A percentile compares a stretch with the other conserved stretches of the same genome.
Evolutionary conservation across 2,797 vertebrate genomes (phyloP).

Genomic region (Varecia variegata): DNA sequence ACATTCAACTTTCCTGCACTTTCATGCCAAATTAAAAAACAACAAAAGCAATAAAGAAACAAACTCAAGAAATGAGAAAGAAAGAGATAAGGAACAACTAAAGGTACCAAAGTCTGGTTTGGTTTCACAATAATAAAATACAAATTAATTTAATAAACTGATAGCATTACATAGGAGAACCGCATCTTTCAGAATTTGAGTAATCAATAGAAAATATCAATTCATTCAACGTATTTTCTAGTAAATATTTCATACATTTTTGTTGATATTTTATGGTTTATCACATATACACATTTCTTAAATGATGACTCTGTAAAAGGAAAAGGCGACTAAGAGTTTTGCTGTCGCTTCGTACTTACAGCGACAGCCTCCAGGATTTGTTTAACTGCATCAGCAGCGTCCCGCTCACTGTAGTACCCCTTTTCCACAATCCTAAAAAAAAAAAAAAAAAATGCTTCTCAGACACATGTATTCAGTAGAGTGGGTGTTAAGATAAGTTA

Average conservation of each 20-base stretch:
- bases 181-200: background rate
- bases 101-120: background rate
- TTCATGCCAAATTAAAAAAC: background rate
- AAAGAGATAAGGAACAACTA: background rate
- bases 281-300: background rate
- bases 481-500: slow-evolving; percentile 32
- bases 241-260: background rate
- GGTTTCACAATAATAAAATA: background rate
- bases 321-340: slow-evolving; percentile 6
- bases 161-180: background rate
- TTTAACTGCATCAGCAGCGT: slow-evolving; percentile 91
- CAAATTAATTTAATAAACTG: background rate
- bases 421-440: slow-evolving; percentile 91
- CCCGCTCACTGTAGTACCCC: slow-evolving; percentile 91
- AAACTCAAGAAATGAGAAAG: background rate
- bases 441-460: slow-evolving; percentile 58
- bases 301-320: background rate
- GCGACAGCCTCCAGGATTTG: slow-evolving; percentile 92
- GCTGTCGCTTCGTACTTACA: slow-evolving; percentile 84
- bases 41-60: background rate
- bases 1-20: background rate
- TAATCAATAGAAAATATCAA: background rate
- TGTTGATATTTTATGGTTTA: background rate
- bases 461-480: slow-evolving; percentile 21
- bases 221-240: background rate